Conservation (phyloP, 2,888 invertebrate species). For the Mythimna lalbum region DNA sequence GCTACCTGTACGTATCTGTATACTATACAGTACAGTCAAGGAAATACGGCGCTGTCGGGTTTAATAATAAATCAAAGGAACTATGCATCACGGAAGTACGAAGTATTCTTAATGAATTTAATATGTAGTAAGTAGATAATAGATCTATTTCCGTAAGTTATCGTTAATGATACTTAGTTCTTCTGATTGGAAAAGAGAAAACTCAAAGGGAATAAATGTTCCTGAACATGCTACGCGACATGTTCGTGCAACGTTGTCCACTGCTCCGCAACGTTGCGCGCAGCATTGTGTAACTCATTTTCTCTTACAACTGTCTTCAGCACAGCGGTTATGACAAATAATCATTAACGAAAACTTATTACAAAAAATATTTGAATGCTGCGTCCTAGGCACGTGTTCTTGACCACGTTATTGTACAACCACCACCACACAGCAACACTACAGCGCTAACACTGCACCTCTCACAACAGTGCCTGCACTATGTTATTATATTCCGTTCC, state of each 20-base stretch:
- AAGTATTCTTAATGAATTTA: neutral
- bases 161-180: slow-evolving; percentile 1
- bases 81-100: neutral
- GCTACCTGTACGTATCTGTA: neutral
- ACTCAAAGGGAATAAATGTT: neutral
- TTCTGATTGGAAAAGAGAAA: too few species aligned
- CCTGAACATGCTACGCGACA: neutral
- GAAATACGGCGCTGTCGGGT: neutral
- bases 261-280: too few species aligned
- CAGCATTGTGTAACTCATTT: too few species aligned
- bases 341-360: neutral
- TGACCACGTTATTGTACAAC: slow-evolving; percentile 5
- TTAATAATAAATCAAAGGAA: slow-evolving; percentile 28
- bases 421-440: neutral
- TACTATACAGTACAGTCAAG: neutral
- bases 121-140: neutral
- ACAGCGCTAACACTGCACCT: slow-evolving; percentile 6
- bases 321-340: neutral
- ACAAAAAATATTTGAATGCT: too few species aligned
- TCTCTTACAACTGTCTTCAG: neutral
- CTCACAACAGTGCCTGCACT: neutral
- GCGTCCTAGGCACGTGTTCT: slow-evolving; percentile 6
- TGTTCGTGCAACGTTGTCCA: too few species aligned
- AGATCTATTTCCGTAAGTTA: neutral
- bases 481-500: slow-evolving; percentile 3